phyloP scores from a whole-genome alignment of 2,888 invertebrate genomes.

The Unio pictorum region DNA sequence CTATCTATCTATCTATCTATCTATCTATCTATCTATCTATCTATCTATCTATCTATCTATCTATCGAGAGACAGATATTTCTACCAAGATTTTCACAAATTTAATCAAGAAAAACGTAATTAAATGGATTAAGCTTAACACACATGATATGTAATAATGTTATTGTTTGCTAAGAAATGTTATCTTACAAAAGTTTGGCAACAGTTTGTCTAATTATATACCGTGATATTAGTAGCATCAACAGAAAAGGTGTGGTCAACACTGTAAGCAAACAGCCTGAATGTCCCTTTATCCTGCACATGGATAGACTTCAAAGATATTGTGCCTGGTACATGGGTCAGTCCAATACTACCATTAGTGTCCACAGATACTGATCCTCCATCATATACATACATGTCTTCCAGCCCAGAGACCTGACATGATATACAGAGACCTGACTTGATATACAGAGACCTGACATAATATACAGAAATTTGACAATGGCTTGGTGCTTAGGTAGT shows the following conservation, averaged over 20 bases:
- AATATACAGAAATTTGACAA: background rate
- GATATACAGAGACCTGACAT: background rate
- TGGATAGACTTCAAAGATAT: conserved; percentile 46
- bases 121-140: too few species aligned
- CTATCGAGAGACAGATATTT: too few species aligned
- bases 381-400: conserved; percentile 58
- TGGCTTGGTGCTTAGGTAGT: too few species aligned
- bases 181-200: too few species aligned
- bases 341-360: conserved; percentile 46
- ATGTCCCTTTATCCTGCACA: conserved; percentile 53
- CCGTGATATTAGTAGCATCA: conserved; percentile 36
- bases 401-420: conserved; percentile 49
- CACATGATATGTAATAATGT: too few species aligned
- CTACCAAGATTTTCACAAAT: too few species aligned
- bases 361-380: conserved; percentile 46
- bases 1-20: too few species aligned
- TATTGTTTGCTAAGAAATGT: too few species aligned
- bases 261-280: conserved; percentile 36
- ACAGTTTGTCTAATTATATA: too few species aligned
- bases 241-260: conserved; percentile 25
- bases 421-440: background rate
- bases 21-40: too few species aligned
- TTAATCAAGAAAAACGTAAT: too few species aligned
- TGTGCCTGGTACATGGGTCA: conserved; percentile 14
- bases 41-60: too few species aligned